Conservation (phyloP, 2,888 invertebrate species). For the Diplazon laetatorius region DNA sequence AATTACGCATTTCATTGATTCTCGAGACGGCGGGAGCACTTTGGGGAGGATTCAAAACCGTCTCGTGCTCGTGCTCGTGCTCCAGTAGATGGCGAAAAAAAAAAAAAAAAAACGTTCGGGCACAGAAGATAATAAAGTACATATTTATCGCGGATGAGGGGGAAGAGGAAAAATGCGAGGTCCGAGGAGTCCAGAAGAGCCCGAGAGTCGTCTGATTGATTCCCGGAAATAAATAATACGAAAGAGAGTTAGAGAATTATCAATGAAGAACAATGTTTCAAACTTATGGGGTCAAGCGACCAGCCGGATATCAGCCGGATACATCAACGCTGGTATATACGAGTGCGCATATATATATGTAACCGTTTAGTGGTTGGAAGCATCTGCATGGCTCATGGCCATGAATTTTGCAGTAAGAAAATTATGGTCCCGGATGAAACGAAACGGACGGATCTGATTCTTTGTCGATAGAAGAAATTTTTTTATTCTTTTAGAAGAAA, state of each 20-base stretch:
- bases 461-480: no score
- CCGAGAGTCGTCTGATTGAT: slow-evolving; percentile 57
- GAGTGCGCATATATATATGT: background rate
- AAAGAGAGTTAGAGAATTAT: no score
- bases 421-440: background rate
- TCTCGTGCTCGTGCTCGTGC: background rate
- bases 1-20: slow-evolving; percentile 73
- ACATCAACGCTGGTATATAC: no score
- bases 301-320: slow-evolving; percentile 13
- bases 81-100: no score
- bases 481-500: no score
- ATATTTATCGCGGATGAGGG: slow-evolving; percentile 39
- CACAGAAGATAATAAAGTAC: slow-evolving; percentile 50
- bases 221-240: slow-evolving; percentile 59
- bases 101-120: slow-evolving; percentile 18
- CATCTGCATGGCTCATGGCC: background rate
- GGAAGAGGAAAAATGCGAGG: slow-evolving; percentile 9
- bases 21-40: slow-evolving; percentile 54
- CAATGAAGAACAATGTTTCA: slow-evolving; percentile 47
- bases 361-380: slow-evolving; percentile 21
- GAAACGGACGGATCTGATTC: background rate
- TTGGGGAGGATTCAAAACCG: background rate
- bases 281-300: slow-evolving; percentile 54
- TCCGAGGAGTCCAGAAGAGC: slow-evolving; percentile 31
- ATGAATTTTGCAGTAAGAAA: background rate